Conservation (phyloP, 2,888 invertebrate species). For the Salticus scenicus region DNA sequence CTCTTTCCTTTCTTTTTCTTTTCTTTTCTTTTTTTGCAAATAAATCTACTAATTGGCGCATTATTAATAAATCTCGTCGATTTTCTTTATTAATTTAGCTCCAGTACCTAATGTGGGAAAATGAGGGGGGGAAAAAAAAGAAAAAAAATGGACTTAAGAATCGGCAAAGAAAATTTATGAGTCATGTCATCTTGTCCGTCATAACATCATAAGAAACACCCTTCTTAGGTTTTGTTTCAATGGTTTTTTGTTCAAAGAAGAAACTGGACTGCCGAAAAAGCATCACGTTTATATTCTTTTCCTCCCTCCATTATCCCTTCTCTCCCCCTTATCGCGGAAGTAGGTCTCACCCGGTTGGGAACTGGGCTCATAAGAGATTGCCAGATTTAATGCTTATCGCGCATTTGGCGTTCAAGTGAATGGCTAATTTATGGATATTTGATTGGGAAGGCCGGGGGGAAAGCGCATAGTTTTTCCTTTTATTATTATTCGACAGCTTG, state of each 20-base stretch:
- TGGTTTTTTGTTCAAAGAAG: conserved; percentile 34
- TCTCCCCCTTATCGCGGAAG: conserved; percentile 59
- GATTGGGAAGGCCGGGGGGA: too few species aligned
- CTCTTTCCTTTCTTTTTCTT: too few species aligned
- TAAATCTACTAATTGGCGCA: too few species aligned
- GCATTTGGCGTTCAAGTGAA: conserved; percentile 13
- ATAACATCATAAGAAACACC: conserved; percentile 53
- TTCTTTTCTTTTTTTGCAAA: too few species aligned
- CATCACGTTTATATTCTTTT: conserved; percentile 9
- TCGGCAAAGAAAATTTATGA: conserved; percentile 55
- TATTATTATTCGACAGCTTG: too few species aligned
- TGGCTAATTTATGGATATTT: too few species aligned
- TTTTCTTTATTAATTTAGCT: too few species aligned
- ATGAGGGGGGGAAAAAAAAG: too few species aligned
- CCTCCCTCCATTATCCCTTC: conserved; percentile 23
- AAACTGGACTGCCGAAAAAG: conserved; percentile 27
- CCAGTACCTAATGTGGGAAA: too few species aligned
- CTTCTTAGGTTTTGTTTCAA: conserved; percentile 24
- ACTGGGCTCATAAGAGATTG: conserved; percentile 15
- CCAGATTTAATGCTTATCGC: not conserved
- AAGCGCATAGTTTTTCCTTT: too few species aligned
- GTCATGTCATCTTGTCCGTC: conserved; percentile 44
- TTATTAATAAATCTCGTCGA: too few species aligned
- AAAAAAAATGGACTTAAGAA: too few species aligned
- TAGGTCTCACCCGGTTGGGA: conserved; percentile 65